Evolutionary conservation across 2,888 invertebrate genomes (phyloP), one percentile per base, ranked within the genome.

Genomic region (Sinotaia quadrata): DNA sequence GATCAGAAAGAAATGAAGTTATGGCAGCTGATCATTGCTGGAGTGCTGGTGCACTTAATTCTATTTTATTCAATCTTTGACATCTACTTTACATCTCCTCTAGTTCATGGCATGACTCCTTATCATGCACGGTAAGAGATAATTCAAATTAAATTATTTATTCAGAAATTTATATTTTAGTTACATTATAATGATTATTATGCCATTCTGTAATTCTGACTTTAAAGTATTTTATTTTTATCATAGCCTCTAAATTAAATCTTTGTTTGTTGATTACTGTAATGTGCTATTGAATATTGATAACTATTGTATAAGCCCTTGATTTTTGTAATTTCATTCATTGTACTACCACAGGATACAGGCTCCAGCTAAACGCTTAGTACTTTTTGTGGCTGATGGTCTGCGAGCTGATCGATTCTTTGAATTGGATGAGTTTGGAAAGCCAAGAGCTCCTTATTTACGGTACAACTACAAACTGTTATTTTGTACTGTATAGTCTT

Each of bases 351-450:
- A 2, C 65, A 65, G 65, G 31, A 52, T 18, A 5, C 67, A 81
- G 3, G 76, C 85, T 5, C 90, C 90, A 12, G 94, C 95, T 0
- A 91, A 93, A 80, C 90, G 98, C 68, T 88, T 98, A 8, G 94
- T 97, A 18, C 90, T 99, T 1, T 92, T 98, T 84, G 93, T 97
- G 5, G 94, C 95, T 10, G 98, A 98, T 91, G 98, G 98, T 1
- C 89, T 99, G 68, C 91, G 98, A 77, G 95, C 95, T 34, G 94
- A 95, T 84, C 93, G 94, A 2, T 94, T 95, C 85, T 92, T 92
- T 82, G 84, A 89, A 58, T 63, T 85, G 52, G 84, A 85, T 36
- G 73, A 81, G 18, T 74, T 80, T 51, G 91, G 91, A 72, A 88
- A 91, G 59, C 88, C 91, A 29, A 90, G 91, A 27, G 91, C 84